Base-by-base conservation (phyloP, 23 tunicate species). In the Trididemnum miniatum region DNA sequence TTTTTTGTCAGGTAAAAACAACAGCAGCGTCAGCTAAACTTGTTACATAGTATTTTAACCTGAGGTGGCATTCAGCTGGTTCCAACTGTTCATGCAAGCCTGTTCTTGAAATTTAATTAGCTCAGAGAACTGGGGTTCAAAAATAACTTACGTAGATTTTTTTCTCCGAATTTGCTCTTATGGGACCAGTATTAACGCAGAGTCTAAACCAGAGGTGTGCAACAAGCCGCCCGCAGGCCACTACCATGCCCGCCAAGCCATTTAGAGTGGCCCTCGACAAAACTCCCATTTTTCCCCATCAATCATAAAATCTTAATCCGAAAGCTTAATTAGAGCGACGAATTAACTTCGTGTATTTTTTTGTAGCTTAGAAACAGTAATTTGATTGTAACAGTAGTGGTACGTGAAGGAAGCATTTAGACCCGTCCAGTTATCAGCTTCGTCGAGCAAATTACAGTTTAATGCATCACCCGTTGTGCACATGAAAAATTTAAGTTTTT, bases 191-290 rank as follows among this genome's bases (percentile, higher is more conserved):
- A n/a, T n/a, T n/a, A n/a, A n/a, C n/a, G n/a, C n/a, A n/a, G n/a
- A n/a, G n/a, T n/a, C n/a, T n/a, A n/a, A n/a, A n/a, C n/a, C n/a
- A 62, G 67, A 26, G 67, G 20, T 62, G 67, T 62, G 67, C 67
- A 62, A 62, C 20, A 62, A 26, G 67, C 27, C 25, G 67, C 67
- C 22, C 67, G 67, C 67, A 26, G 26, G 20, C 67, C 67, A 62
- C 67, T 20, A 62, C 67, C 27, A 20, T 20, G 67, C 67, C 67
- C 67, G 67, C 67, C 26, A n/a, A 62, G 29, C 67, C 22, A 62
- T 62, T 62, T 62, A 62, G 29, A 20, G 67, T 62, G 67, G 67
- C 67, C 67, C 67, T n/a, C 67, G 67, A 5, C 67, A 62, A 12
- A 20, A 20, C 22, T 62, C 67, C 15, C 12, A 44, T 44, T 44